Evolutionary conservation across 2,113 vertebrate species (phyloP).

Genomic region (Coryphaenoides rupestris): DNA sequence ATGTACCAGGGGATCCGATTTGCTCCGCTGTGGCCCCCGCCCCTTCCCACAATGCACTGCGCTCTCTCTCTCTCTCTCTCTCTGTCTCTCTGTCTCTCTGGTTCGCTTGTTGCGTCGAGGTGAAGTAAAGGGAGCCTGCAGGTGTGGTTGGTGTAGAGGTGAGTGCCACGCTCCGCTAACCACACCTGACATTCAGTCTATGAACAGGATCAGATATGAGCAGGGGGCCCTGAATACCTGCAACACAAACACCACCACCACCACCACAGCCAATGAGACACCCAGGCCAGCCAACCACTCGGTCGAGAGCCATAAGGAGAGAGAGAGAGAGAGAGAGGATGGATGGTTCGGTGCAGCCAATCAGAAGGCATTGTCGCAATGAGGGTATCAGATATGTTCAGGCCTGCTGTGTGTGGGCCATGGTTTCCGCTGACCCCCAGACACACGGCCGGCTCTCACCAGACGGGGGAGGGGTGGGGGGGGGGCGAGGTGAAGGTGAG

Average conservation of each 20-base stretch:
- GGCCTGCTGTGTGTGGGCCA: constrained; percentile 11
- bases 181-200: constrained; percentile 56
- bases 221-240: constrained; percentile 40
- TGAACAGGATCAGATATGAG: constrained; percentile 58
- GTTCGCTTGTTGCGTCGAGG: too few species aligned
- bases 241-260: constrained; percentile 55
- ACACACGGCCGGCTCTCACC: background rate
- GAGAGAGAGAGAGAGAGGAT: constrained; percentile 7
- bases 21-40: constrained; percentile 10
- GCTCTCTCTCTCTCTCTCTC: too few species aligned
- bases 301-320: constrained; percentile 22
- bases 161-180: constrained; percentile 38
- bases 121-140: too few species aligned
- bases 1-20: constrained; percentile 41
- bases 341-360: constrained; percentile 3
- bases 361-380: background rate
- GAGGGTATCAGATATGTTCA: constrained; percentile 33
- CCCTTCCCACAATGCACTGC: constrained; percentile 10
- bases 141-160: too few species aligned
- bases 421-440: background rate
- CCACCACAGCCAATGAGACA: constrained; percentile 26
- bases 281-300: background rate
- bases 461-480: background rate
- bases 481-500: constrained; percentile 29
- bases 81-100: too few species aligned